Evolutionary conservation across 2,888 invertebrate species (phyloP).

Genomic region (Drosophila nr. medialis): DNA sequence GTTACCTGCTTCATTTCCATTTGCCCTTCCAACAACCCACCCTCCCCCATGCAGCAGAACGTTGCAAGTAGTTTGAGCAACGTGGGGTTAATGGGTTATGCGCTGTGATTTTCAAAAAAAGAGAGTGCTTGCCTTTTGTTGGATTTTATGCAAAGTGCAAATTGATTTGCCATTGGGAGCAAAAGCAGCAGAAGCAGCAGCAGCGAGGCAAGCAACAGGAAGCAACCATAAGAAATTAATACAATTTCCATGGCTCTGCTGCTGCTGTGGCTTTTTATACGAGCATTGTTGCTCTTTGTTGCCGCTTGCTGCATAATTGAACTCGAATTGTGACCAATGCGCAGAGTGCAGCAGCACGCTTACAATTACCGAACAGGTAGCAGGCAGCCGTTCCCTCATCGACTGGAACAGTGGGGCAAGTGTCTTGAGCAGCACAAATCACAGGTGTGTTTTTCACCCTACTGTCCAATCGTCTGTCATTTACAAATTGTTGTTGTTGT

Average conservation of each 20-base stretch:
- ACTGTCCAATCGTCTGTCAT: slow-evolving; percentile 25
- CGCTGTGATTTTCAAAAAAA: slow-evolving; percentile 68
- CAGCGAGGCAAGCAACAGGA: slow-evolving; percentile 11
- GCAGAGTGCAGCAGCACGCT: slow-evolving; percentile 10
- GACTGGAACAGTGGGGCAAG: slow-evolving; percentile 1
- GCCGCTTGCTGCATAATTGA: slow-evolving; percentile 45
- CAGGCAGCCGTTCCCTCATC: neutral
- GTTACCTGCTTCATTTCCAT: slow-evolving; percentile 35
- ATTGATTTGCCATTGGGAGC: slow-evolving; percentile 71
- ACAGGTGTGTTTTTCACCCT: slow-evolving; percentile 18
- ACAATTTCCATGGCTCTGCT: slow-evolving; percentile 25
- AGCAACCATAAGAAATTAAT: slow-evolving; percentile 48
- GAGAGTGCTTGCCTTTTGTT: slow-evolving; percentile 59
- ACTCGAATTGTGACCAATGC: slow-evolving; percentile 33
- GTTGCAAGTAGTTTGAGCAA: slow-evolving; percentile 57
- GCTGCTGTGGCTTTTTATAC: slow-evolving; percentile 8
- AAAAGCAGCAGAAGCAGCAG: slow-evolving; percentile 17
- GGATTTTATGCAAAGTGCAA: slow-evolving; percentile 74
- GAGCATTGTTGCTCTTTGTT: slow-evolving; percentile 22
- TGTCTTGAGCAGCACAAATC: slow-evolving; percentile 43
- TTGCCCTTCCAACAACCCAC: neutral
- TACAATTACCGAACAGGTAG: slow-evolving; percentile 14
- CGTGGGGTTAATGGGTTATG: slow-evolving; percentile 74
- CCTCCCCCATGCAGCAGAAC: neutral
- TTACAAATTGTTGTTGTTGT: slow-evolving; percentile 46